A percentile compares a stretch with the other conserved stretches of the same genome.
Evolutionary conservation across 2,888 invertebrate genomes (phyloP).

Genomic region (Polydrusus pterygomalis): DNA sequence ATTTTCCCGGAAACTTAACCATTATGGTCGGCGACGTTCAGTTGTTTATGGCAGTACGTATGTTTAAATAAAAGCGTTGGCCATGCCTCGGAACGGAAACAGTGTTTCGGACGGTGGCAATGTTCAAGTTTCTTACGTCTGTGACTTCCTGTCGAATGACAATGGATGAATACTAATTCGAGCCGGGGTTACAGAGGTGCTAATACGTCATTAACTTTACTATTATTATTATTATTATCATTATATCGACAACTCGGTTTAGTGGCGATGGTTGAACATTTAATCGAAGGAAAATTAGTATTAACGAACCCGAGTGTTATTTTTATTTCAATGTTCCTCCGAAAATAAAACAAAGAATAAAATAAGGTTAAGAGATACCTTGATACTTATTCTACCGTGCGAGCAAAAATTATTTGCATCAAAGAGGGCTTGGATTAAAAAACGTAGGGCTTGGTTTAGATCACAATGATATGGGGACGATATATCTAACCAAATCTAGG

Average conservation of each 20-base stretch:
- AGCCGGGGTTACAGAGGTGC: conserved; percentile 29
- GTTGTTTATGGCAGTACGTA: conserved; percentile 54
- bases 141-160: conserved; percentile 55
- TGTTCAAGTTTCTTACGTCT: conserved; percentile 56
- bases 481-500: too few relatives aligned
- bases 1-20: conserved; percentile 54
- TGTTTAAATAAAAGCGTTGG: conserved; percentile 55
- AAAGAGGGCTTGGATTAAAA: too few relatives aligned
- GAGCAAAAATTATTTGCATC: too few relatives aligned
- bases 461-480: too few relatives aligned
- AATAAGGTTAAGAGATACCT: too few relatives aligned
- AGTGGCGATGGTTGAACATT: background rate
- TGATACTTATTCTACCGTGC: too few relatives aligned
- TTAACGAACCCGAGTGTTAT: too few relatives aligned
- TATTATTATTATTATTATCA: too few relatives aligned
- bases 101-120: conserved; percentile 48
- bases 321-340: too few relatives aligned
- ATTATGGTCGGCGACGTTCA: conserved; percentile 49
- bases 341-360: too few relatives aligned
- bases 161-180: conserved; percentile 54
- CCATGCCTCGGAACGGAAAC: conserved; percentile 54
- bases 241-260: background rate
- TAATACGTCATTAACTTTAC: conserved; percentile 20
- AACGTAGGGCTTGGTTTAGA: too few relatives aligned
- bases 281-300: background rate